Percentiles rank a stretch among this genome's conserved stretches.
Evolutionary conservation across 2,888 invertebrate genomes (phyloP).

Genomic region (Fragum fragum): DNA sequence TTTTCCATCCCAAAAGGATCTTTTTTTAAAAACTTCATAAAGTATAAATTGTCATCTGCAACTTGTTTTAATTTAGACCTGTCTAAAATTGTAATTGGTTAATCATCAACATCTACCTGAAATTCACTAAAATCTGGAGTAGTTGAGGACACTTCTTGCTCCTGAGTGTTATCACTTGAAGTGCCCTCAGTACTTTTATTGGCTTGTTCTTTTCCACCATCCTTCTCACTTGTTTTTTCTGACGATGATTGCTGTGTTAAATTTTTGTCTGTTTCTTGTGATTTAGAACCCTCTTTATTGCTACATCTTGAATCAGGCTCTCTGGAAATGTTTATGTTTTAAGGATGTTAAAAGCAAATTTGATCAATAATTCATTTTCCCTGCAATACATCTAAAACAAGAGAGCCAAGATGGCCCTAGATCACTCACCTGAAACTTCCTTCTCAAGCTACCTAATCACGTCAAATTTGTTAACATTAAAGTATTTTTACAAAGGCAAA

Average conservation of each 20-base stretch:
- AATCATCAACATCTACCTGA: slow-evolving; percentile 26
- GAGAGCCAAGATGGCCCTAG: too few relatives aligned
- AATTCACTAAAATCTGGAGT: slow-evolving; percentile 41
- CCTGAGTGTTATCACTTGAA: slow-evolving; percentile 37
- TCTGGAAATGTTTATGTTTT: too few relatives aligned
- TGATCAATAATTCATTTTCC: too few relatives aligned
- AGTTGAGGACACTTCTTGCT: slow-evolving; percentile 57
- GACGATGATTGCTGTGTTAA: neutral
- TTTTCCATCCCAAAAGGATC: too few relatives aligned
- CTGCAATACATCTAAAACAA: too few relatives aligned
- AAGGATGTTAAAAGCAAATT: too few relatives aligned
- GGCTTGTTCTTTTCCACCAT: neutral
- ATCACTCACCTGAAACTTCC: too few relatives aligned
- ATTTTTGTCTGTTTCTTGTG: neutral
- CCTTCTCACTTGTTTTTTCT: neutral
- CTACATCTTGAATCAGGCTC: neutral
- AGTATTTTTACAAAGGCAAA: too few relatives aligned
- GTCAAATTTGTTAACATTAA: too few relatives aligned
- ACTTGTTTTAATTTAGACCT: neutral
- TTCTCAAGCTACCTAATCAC: too few relatives aligned
- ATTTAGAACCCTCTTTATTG: neutral
- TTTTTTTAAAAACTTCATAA: too few relatives aligned
- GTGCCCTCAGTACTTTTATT: neutral
- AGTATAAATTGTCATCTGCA: neutral
- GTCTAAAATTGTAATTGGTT: neutral